These are phyloP conservation scores for Clarias macrocephalus DNA, from an alignment of 2,113 vertebrate species.

Conservation along the genomic window DNA sequence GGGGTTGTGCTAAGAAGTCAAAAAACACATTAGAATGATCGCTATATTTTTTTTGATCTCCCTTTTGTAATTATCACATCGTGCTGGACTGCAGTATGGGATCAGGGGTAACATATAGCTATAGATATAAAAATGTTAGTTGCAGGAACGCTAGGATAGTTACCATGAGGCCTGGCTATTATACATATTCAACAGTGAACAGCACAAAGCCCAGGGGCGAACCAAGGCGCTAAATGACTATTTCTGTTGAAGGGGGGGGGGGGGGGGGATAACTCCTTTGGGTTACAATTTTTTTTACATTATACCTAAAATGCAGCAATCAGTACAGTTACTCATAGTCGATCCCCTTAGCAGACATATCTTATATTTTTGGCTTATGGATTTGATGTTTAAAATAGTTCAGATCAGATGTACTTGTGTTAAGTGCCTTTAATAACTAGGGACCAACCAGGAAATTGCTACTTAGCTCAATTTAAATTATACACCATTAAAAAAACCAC, in stretches of 20 bases:
- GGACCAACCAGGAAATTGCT: neutral
- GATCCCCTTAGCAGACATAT: constrained; percentile 3
- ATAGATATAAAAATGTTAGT: constrained; percentile 33
- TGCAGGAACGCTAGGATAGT: constrained; percentile 6
- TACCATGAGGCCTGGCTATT: constrained; percentile 24
- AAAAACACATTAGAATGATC: constrained; percentile 41
- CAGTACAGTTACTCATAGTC: neutral
- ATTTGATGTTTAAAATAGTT: constrained; percentile 21
- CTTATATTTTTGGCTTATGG: constrained; percentile 19
- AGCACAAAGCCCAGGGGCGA: constrained; percentile 34
- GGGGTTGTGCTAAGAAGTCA: neutral
- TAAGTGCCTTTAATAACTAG: constrained; percentile 42
- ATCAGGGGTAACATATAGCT: constrained; percentile 41
- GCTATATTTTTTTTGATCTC: constrained; percentile 39
- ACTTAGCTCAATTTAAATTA: constrained; percentile 21
- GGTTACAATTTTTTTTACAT: constrained; percentile 12
- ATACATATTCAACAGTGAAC: constrained; percentile 17
- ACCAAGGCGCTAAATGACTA: constrained; percentile 16
- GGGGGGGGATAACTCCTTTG: neutral
- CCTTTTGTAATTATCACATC: constrained; percentile 51
- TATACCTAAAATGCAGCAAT: constrained; percentile 4
- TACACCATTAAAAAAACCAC: constrained; percentile 11
- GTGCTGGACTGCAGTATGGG: constrained; percentile 13
- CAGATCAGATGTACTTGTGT: constrained; percentile 32
- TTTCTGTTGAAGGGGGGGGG: constrained; percentile 8